Evolutionary conservation across 92 coral and sea anemone species (phyloP).

Genomic region (Zoanthus sociatus): DNA sequence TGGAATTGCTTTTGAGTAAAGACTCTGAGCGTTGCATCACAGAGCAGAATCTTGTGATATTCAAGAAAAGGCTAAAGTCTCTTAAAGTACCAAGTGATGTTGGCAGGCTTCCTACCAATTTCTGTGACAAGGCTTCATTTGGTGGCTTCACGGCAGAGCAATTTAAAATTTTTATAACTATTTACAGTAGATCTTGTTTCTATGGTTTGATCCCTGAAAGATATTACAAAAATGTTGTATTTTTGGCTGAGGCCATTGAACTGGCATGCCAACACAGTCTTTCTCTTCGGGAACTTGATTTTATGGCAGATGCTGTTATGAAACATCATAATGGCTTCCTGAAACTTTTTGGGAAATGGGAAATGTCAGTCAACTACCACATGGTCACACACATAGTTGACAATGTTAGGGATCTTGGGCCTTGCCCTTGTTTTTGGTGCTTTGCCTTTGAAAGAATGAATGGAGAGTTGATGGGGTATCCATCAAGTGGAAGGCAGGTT

Average conservation of each 20-base stretch:
- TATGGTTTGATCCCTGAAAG: conserved; percentile 32
- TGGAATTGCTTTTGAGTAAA: conserved; percentile 12
- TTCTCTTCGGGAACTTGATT: conserved; percentile 6
- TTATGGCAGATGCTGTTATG: conserved; percentile 24
- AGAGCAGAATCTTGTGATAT: neutral
- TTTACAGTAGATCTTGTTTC: conserved; percentile 44
- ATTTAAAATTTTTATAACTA: conserved; percentile 10
- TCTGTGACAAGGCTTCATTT: conserved; percentile 43
- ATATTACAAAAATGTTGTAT: conserved; percentile 34
- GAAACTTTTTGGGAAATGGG: conserved; percentile 46
- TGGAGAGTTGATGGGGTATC: conserved; percentile 46
- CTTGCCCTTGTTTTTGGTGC: conserved; percentile 56
- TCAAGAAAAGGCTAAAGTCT: conserved; percentile 42
- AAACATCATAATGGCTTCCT: conserved; percentile 43
- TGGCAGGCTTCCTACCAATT: conserved; percentile 54
- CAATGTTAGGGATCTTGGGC: conserved; percentile 52
- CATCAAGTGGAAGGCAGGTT: conserved; percentile 48
- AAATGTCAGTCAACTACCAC: conserved; percentile 61
- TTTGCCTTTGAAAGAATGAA: conserved; percentile 58
- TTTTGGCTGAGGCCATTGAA: conserved; percentile 50
- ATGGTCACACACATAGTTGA: conserved; percentile 52
- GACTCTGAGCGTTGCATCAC: conserved; percentile 14
- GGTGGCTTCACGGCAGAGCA: conserved; percentile 58
- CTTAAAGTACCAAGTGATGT: conserved; percentile 58
- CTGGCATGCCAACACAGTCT: conserved; percentile 36